Base-by-base conservation (phyloP, 1,140 invertebrate species). In the Heliconius hermathena region DNA sequence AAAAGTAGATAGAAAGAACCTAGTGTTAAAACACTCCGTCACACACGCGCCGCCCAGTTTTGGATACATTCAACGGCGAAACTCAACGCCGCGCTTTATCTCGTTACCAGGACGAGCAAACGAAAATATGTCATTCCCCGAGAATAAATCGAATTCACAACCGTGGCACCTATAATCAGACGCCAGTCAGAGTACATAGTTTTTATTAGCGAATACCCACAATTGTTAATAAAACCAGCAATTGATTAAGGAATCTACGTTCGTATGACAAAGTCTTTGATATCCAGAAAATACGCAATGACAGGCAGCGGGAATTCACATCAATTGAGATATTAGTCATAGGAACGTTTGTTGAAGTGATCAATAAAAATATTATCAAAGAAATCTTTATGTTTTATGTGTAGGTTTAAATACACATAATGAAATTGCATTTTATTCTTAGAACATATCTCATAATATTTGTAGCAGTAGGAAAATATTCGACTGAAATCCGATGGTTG, bases 221-320 rank as follows among this genome's bases (percentile, higher is more conserved):
- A 60, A 13, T 60, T n/a, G 29, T 66, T 22, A 66, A 66, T 66
- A 66, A 29, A 66, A 29, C 22, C 11, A 26, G 22, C 57, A 29
- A 29, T 66, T 66, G 11, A 66, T 66, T 26, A 29, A 66, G 26
- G 60, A 66, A 66, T 66, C 22, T 29, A 66, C 60, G 60, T 66
- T 66, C 3, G 11, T 11, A 29, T 66, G 60, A 66, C 13, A 16
- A 66, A 66, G 60, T 66, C 60, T 26, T 66, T 66, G 26, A 16
- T 66, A 29, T 66, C 60, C 60, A 66, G 60, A 66, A 66, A 66
- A 66, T 66, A 66, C 60, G 60, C 60, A 66, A 66, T 66, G 54
- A 22, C 20, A n/a, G 22, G n/a, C 57, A 60, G n/a, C 16, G 60
- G 60, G 60, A 66, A 66, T 66, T 66, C 60, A 66, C 60, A 29